Evolutionary conservation across 2,113 vertebrate genomes (phyloP), one percentile per base, ranked within the genome.

Genomic region (Vidua chalybeata): DNA sequence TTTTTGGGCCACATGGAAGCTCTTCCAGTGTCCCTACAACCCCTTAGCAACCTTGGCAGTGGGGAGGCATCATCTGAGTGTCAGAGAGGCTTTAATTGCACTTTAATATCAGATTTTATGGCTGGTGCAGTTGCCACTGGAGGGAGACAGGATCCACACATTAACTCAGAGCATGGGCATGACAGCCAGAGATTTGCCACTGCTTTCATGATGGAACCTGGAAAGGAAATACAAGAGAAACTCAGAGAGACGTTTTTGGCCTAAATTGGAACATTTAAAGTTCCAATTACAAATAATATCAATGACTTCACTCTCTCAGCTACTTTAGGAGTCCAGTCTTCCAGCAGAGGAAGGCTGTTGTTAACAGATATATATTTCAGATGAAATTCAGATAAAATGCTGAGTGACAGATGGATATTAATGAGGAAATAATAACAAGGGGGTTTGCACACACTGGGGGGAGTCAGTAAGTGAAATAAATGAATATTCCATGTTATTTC

Each of bases 71-170:
- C 55, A 59, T 55, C 59, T 27, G 75, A 59, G 19, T 22, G 51
- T 58, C 35, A 46, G 63, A 37, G 51, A 49, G 55, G 27, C 51
- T 73, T 71, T 51, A 51, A 71, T 27, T 63, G 79, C 24, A 6
- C 35, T 78, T 87, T 15, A 48, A 28, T 77, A 62, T 90, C 66
- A 54, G 74, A 28, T 43, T 56, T 69, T 4, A 43, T 74, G 64
- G 84, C 54, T 26, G 33, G 52, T 45, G 58, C 5, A 14, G 11
- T 27, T 75, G 79, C 94, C 95, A 94, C 95, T 96, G 94, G 96
- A 96, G 95, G 96, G 96, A 97, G 94, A 96, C 96, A 97, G 75
- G 94, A 90, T 80, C 95, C 94, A 83, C 56, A 10, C 22, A 13
- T 96, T 93, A 52, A 28, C 30, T 71, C 19, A 1, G 43, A n/a